A percentile compares a stretch with the other conserved stretches of the same genome.
Conservation (phyloP, 2,888 invertebrate species). For the Creontiades dilutus region DNA sequence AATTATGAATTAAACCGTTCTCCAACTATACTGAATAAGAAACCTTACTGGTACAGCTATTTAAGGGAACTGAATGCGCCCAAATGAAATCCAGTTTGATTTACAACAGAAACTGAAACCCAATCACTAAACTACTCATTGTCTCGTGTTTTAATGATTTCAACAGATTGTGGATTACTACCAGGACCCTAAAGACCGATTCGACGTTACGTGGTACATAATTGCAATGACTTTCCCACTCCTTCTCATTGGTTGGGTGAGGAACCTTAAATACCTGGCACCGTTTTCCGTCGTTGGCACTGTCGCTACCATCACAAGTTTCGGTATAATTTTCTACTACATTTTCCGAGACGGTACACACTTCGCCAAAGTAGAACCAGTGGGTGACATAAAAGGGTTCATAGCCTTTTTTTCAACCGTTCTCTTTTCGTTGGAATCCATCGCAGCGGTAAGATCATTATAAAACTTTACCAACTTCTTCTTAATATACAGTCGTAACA, state of each 20-base stretch:
- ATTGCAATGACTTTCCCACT: background rate
- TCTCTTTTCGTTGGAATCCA: slow-evolving; percentile 96
- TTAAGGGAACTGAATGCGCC: too few relatives aligned
- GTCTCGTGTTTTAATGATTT: background rate
- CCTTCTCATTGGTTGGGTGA: background rate
- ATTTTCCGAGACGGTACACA: slow-evolving; percentile 83
- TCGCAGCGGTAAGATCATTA: slow-evolving; percentile 86
- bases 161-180: background rate
- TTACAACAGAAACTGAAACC: too few relatives aligned
- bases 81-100: too few relatives aligned
- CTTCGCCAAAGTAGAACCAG: slow-evolving; percentile 79
- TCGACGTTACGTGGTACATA: background rate
- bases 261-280: slow-evolving; percentile 30
- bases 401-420: slow-evolving; percentile 98
- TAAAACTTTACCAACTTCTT: background rate
- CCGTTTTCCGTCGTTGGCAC: slow-evolving; percentile 82
- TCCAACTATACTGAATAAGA: too few relatives aligned
- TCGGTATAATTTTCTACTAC: slow-evolving; percentile 92
- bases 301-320: slow-evolving; percentile 88
- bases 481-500: too few relatives aligned
- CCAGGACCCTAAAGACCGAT: background rate
- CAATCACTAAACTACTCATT: too few relatives aligned
- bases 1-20: too few relatives aligned
- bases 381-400: slow-evolving; percentile 84
- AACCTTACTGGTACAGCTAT: too few relatives aligned